A percentile compares a stretch with the other conserved stretches of the same genome.
phyloP scores from a whole-genome alignment of 1,140 invertebrate species.

The Cheumatopsyche charites region DNA sequence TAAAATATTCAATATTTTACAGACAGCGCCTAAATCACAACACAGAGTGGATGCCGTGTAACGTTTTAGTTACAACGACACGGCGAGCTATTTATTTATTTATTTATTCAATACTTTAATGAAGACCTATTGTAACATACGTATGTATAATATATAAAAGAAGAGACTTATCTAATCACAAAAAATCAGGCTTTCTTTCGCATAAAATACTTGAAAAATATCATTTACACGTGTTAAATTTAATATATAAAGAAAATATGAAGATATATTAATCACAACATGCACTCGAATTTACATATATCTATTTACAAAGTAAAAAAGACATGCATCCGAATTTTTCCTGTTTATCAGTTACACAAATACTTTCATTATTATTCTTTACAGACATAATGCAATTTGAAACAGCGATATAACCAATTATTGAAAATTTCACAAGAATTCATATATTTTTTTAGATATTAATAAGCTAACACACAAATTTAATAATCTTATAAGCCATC shows the following conservation, averaged over 20 bases:
- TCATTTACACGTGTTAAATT: background rate
- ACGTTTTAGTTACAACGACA: background rate
- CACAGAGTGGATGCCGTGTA: constrained; percentile 47
- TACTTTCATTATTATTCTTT: too few relatives aligned
- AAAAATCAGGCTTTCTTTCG: constrained; percentile 12
- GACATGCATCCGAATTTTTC: background rate
- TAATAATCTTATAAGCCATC: too few relatives aligned
- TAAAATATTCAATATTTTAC: constrained; percentile 35
- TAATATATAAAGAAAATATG: constrained; percentile 9
- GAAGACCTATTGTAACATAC: constrained; percentile 15
- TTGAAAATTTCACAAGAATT: too few relatives aligned
- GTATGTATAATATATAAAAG: constrained; percentile 14
- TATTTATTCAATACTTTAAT: constrained; percentile 23
- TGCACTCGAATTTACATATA: background rate
- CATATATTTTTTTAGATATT: too few relatives aligned
- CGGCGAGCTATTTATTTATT: constrained; percentile 11
- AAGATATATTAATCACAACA: constrained; percentile 14
- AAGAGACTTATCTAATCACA: constrained; percentile 26
- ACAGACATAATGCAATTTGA: too few relatives aligned
- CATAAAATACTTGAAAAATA: constrained; percentile 19
- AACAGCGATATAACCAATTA: too few relatives aligned
- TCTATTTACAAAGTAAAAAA: constrained; percentile 11
- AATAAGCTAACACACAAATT: too few relatives aligned
- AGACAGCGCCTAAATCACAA: constrained; percentile 48
- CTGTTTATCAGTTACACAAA: too few relatives aligned